Conservation (phyloP, 2,113 vertebrate species). For the Passerina amoena region DNA sequence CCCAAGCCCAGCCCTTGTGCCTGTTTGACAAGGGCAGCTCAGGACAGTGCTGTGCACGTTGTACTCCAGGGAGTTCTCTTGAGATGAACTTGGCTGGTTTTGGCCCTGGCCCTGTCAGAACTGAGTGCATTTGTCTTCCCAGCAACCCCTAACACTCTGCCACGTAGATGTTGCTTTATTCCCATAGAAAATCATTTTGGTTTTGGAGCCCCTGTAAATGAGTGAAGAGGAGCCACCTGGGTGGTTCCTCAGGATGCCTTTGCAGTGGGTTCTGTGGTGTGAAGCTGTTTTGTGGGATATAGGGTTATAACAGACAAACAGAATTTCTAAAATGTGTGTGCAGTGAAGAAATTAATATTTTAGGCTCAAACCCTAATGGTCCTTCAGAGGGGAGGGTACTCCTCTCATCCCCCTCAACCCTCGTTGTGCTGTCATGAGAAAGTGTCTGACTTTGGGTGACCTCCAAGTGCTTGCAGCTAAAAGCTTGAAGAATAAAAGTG, state of each 20-base stretch:
- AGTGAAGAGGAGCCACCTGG: not conserved
- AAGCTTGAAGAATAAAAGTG: not conserved
- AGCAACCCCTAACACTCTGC: not conserved
- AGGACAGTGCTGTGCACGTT: fast-evolving
- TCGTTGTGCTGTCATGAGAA: not conserved
- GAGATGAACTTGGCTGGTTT: not conserved
- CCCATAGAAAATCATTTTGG: not conserved
- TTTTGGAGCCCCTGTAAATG: not conserved
- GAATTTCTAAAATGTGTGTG: not conserved
- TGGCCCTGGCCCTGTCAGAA: not conserved
- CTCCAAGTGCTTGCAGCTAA: not conserved
- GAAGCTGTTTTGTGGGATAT: not conserved
- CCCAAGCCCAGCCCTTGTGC: not conserved
- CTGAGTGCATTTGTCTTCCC: not conserved
- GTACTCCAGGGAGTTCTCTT: not conserved
- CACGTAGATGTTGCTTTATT: not conserved
- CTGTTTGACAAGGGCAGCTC: not conserved
- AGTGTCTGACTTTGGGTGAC: not conserved
- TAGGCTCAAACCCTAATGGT: not conserved
- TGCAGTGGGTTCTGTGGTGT: not conserved
- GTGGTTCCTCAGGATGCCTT: not conserved
- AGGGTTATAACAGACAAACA: fast-evolving
- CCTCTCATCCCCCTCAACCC: not conserved
- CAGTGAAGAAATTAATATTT: not conserved
- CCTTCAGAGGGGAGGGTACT: not conserved